Base-by-base conservation (phyloP, 2,797 vertebrate genomes). In the Ctenochaetus hawaiiensis region DNA sequence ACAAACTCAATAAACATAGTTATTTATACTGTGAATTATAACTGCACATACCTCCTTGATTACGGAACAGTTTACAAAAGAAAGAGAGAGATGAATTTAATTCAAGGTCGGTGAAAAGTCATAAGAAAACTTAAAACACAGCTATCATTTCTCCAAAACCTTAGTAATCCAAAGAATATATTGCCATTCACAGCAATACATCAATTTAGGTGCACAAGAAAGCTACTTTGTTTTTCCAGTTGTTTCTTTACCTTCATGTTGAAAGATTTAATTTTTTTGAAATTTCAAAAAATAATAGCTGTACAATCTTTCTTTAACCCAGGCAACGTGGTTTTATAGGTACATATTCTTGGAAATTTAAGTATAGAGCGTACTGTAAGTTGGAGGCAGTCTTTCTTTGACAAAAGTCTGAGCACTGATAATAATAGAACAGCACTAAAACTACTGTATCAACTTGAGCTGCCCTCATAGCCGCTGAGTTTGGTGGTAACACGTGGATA, bases 121-220 rank as follows among this genome's bases (percentile, higher is more conserved):
- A 43, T 9, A 12, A 51, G 37, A 6, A 45, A 56, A 72, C 14
- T 13, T 8, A 39, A 41, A n/a, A 9, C 43, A 57, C 54, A 22
- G 44, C 48, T 34, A 13, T 63, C 14, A 67, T 71, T 67, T 68
- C 41, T 61, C 44, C 39, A 49, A 65, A 75, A 72, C 18, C 48
- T 54, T 44, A 72, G 63, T 7, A 41, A 67, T 75, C 23, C 17
- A 57, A 37, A 68, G 20, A 57, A 52, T 45, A 8, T 41, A 11
- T 43, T 57, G 14, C 6, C 45, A 14, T 34, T 59, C 44, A 57
- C 22, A 60, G 26, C 39, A 37, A 20, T 56, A 18, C 58, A 23
- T 37, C 61, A 41, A 41, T 14, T 9, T 20, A 57, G n/a, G 49
- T 61, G 14, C 18, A 22, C 1, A 11, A 49, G 8, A 49, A 67